Percentiles rank a stretch among this genome's conserved stretches.
phyloP scores from a whole-genome alignment of 2,113 vertebrate species.

The Corythaixoides concolor region DNA sequence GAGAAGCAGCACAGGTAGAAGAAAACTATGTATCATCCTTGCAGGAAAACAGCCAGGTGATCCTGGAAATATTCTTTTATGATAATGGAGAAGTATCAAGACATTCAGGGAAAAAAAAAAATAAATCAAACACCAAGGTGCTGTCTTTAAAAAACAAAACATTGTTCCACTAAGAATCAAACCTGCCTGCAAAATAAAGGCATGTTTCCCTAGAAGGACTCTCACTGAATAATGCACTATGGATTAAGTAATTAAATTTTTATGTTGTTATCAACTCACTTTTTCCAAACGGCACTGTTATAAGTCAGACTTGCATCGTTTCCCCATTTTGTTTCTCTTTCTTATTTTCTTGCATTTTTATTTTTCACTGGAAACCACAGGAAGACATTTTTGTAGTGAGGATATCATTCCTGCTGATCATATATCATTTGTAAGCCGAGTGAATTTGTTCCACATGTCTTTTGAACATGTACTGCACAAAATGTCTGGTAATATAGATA shows the following conservation, averaged over 20 bases:
- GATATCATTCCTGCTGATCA: conserved; percentile 40
- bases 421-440: conserved; percentile 31
- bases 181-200: neutral
- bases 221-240: neutral
- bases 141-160: neutral
- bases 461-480: neutral
- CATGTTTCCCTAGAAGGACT: neutral
- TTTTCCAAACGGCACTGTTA: neutral
- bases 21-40: neutral
- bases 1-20: neutral
- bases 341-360: conserved; percentile 20
- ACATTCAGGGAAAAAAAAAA: neutral
- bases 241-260: neutral
- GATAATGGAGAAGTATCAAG: neutral
- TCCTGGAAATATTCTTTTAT: neutral
- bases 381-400: conserved; percentile 53
- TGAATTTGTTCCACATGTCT: conserved; percentile 63
- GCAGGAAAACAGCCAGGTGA: neutral
- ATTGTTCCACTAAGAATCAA: neutral
- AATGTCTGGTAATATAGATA: neutral
- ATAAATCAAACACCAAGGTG: neutral
- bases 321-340: neutral
- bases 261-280: neutral
- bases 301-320: neutral
- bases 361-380: conserved; percentile 44